Base-by-base conservation (phyloP, 2,888 invertebrate species). In the Limnephilus rhombicus region DNA sequence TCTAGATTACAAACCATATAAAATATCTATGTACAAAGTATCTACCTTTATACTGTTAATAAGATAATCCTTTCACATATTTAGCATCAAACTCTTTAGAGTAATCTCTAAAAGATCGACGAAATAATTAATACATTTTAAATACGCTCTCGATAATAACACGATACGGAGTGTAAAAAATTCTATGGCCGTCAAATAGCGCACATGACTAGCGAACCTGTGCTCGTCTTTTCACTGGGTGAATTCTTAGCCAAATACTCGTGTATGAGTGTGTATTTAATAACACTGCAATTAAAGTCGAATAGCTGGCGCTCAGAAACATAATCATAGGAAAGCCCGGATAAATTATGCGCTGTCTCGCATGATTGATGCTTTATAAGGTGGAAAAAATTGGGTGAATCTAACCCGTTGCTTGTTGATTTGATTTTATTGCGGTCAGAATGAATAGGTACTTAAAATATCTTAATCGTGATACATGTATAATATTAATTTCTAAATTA, bases 291-390 rank as follows among this genome's bases (percentile, higher is more conserved):
- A 92, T 89, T 89, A 89, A 80, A 89, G 88, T 24, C 86, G 80
- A 31, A 80, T 86, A 89, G 91, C 91, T 90, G 93, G 92, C 92
- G 91, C 92, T 93, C 91, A 81, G 85, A 91, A 91, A 93, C 90
- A 81, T 93, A 93, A 92, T 93, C 92, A 92, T 92, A 92, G 91
- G 92, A 92, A 91, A 90, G 91, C 86, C 45, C 37, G 24, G 89
- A 85, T 89, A 92, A 90, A 91, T 92, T 89, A 90, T 83, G 91
- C 86, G 41, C 88, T 91, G 91, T 92, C 91, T 82, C 80, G 85
- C 41, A 37, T 93, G 93, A 93, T 93, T 92, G 93, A 93, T 92
- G 93, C 80, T 53, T 91, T 45, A 87, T 91, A 53, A 37, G 68
- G n/a, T 29, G n/a, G 34, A 89, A 89, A 89, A 89, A 89, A 88